Percentiles rank a stretch among this genome's conserved stretches.
phyloP scores from a whole-genome alignment of 2,113 vertebrate species.

The Thunnus thynnus region DNA sequence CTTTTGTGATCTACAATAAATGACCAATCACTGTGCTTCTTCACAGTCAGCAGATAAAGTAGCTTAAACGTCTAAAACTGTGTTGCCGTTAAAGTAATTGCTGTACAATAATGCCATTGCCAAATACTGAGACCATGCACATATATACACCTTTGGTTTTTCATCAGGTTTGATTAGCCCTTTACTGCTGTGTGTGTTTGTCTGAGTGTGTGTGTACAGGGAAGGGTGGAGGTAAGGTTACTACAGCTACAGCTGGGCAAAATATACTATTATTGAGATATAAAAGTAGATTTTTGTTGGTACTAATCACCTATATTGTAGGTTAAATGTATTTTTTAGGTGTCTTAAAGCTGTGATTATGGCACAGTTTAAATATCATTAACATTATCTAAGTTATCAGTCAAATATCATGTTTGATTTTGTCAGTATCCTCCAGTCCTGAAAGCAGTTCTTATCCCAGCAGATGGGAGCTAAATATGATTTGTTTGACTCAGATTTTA shows the following conservation, averaged over 20 bases:
- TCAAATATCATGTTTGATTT: neutral
- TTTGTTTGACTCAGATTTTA: constrained; percentile 15
- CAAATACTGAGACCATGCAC: constrained; percentile 3
- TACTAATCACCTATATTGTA: neutral
- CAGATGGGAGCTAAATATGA: constrained; percentile 1
- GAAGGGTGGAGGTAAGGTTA: neutral
- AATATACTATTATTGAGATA: neutral
- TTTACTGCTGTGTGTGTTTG: constrained; percentile 1
- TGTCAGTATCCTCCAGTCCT: neutral
- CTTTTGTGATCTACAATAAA: constrained; percentile 9
- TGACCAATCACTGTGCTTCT: neutral
- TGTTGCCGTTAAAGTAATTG: neutral
- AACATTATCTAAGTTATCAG: neutral
- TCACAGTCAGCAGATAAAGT: neutral
- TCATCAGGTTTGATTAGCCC: neutral
- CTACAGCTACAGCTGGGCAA: too few relatives aligned
- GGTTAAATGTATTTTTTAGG: neutral
- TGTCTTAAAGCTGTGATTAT: neutral
- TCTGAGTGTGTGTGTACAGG: neutral
- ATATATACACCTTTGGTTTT: neutral
- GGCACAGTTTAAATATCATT: neutral
- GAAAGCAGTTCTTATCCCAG: too few relatives aligned
- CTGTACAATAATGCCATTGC: constrained; percentile 2
- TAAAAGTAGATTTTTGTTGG: neutral
- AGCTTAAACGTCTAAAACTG: neutral